Conservation (phyloP, 2,888 invertebrate species). For the Chrysolina oricalcia region DNA sequence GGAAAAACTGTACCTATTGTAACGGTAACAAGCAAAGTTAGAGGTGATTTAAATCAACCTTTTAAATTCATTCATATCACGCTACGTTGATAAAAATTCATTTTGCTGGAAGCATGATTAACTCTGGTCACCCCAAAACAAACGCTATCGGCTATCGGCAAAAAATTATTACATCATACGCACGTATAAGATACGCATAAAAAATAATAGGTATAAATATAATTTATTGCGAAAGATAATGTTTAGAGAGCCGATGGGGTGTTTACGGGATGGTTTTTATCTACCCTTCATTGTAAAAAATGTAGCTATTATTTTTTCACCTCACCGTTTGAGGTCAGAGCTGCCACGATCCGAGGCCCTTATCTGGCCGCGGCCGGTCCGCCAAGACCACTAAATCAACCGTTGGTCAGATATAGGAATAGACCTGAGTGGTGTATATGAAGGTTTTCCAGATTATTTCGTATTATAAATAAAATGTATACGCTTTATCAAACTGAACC, state of each 20-base stretch:
- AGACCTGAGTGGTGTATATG: slow-evolving; percentile 48
- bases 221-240: slow-evolving; percentile 62
- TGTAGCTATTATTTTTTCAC: slow-evolving; percentile 67
- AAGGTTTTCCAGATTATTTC: slow-evolving; percentile 1
- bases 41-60: too few relatives aligned
- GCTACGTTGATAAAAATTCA: neutral
- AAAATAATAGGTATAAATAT: slow-evolving; percentile 55
- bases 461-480: slow-evolving; percentile 15
- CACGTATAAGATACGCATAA: slow-evolving; percentile 43
- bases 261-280: slow-evolving; percentile 61
- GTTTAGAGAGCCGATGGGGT: slow-evolving; percentile 60
- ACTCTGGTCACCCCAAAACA: neutral
- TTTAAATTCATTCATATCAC: too few relatives aligned
- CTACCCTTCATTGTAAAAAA: slow-evolving; percentile 63
- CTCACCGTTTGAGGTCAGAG: slow-evolving; percentile 65
- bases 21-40: too few relatives aligned
- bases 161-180: slow-evolving; percentile 32
- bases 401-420: slow-evolving; percentile 50
- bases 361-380: slow-evolving; percentile 64
- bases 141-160: slow-evolving; percentile 26
- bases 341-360: slow-evolving; percentile 64
- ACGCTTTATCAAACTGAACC: neutral
- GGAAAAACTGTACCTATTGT: too few relatives aligned
- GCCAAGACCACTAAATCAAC: slow-evolving; percentile 68
- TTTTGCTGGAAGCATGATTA: slow-evolving; percentile 18